A percentile compares a stretch with the other conserved stretches of the same genome.
These are phyloP conservation scores for Anas acuta DNA, from an alignment of 2,797 vertebrate genomes.

Conservation along the genomic window DNA sequence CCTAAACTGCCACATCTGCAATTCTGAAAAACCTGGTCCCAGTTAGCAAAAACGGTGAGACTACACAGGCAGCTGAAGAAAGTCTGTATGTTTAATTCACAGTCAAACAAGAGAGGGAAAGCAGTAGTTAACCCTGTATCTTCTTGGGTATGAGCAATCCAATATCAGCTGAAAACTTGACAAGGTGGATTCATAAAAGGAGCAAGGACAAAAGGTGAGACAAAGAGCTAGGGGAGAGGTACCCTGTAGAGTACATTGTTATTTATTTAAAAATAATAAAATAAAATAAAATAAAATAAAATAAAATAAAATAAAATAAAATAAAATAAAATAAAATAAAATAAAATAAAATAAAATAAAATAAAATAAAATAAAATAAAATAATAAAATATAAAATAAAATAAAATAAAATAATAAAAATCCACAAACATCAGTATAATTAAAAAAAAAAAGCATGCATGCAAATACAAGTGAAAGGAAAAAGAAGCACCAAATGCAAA, in stretches of 20 bases:
- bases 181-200: neutral
- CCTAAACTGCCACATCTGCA: neutral
- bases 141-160: neutral
- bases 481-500: neutral
- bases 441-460: neutral
- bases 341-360: neutral
- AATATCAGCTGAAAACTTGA: slow-evolving; percentile 8
- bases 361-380: too few species aligned
- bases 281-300: neutral
- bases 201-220: neutral
- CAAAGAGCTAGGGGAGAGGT: neutral
- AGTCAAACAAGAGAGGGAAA: neutral
- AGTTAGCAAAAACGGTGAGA: neutral
- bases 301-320: too few species aligned
- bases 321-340: too few species aligned
- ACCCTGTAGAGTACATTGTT: neutral
- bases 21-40: neutral
- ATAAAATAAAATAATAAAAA: neutral
- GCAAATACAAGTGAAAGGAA: neutral
- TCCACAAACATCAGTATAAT: neutral
- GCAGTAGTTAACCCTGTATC: neutral
- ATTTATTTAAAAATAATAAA: neutral
- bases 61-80: neutral
- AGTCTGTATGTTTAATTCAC: neutral
- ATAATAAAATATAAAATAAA: too few species aligned